Evolutionary conservation across 2,113 vertebrate species (phyloP), one percentile per base, ranked within the genome.

Genomic region (Paracanthobrama guichenoti): DNA sequence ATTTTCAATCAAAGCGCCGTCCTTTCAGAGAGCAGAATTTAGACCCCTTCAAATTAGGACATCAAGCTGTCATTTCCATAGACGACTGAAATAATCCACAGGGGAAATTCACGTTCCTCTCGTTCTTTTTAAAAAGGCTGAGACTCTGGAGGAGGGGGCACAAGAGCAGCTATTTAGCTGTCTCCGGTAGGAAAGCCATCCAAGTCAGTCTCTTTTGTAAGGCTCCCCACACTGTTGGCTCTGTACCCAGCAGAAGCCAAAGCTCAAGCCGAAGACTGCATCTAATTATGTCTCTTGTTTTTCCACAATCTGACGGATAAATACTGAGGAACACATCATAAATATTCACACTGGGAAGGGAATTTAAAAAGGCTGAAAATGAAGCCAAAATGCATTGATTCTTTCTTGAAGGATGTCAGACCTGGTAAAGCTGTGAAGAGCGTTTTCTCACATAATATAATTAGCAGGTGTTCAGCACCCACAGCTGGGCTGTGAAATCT

Each of bases 211-310:
- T 86, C 83, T 86, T 87, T 87, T 87, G 83, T 89, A 62, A 18
- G 71, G 55, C 59, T 82, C 85, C 66, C 66, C 77, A 85, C 86
- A 82, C 85, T 88, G 86, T 86, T 91, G 91, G 87, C 86, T 88
- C 84, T 83, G 35, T 78, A 83, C 82, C 90, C 89, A 89, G 88
- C 88, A 90, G 90, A 89, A 91, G 90, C 92, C 91, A 92, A 87
- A 85, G 82, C 90, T 89, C 75, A 84, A 89, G 86, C 87, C 84
- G 84, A 88, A 90, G 90, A 92, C 89, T 89, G 87, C 88, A 85
- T 90, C 92, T 94, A 93, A 93, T 94, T 95, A 88, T 85, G 90
- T 90, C 88, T 90, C 90, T 91, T 88, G 86, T 88, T 88, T 90
- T 92, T 89, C 53, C 88, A 83, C 89, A 87, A 92, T 87, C 91